Conservation (phyloP, 1,140 invertebrate genomes). For the Macrocentrus cingulum region DNA sequence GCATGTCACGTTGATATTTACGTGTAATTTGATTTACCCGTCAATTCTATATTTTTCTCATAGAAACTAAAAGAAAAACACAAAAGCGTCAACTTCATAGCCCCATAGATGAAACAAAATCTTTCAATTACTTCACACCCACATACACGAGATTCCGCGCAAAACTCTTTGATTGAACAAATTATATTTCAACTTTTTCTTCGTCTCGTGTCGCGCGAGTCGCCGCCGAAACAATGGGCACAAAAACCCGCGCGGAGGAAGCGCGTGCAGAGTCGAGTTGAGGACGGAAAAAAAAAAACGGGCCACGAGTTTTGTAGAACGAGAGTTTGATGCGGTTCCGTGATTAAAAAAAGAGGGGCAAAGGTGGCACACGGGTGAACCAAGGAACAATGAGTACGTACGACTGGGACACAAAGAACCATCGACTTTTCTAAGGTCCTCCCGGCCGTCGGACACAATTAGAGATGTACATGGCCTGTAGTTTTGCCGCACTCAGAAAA, state of each 20-base stretch:
- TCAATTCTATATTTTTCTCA: too few species aligned
- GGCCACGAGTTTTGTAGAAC: slow-evolving; percentile 27
- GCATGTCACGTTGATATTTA: too few species aligned
- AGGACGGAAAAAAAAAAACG: slow-evolving; percentile 26
- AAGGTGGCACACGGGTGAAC: background rate
- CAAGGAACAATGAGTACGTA: slow-evolving; percentile 28
- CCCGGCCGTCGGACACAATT: slow-evolving; percentile 29
- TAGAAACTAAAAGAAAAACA: too few species aligned
- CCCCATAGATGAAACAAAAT: too few species aligned
- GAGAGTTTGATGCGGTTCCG: slow-evolving; percentile 24
- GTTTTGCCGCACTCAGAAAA: too few species aligned
- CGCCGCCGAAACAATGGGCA: background rate
- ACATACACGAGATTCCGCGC: too few species aligned
- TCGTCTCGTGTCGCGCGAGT: background rate
- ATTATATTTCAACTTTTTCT: background rate
- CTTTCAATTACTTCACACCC: too few species aligned
- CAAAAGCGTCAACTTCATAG: too few species aligned
- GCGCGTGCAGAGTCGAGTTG: background rate
- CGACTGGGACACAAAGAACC: slow-evolving; percentile 29
- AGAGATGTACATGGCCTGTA: slow-evolving; percentile 30
- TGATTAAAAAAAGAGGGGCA: slow-evolving; percentile 27
- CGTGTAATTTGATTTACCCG: too few species aligned
- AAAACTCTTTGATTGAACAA: background rate
- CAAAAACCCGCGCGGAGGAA: background rate
- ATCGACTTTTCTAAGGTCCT: slow-evolving; percentile 27